Conservation (phyloP, 2,797 vertebrate species). For the Acanthis flammea region DNA sequence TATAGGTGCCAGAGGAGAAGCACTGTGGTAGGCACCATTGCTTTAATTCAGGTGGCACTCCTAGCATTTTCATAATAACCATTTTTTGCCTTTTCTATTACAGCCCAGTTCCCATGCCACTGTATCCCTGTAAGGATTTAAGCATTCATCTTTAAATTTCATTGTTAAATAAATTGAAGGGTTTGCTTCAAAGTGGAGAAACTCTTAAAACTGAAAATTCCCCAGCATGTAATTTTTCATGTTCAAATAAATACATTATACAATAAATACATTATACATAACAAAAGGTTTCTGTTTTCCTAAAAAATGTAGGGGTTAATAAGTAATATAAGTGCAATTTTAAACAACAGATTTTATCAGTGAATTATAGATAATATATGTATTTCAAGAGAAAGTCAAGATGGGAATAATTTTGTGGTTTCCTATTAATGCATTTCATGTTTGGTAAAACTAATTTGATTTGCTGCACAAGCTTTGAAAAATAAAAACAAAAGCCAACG, state of each 20-base stretch:
- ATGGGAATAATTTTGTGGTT: background rate
- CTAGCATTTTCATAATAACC: background rate
- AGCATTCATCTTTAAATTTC: background rate
- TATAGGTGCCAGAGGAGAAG: fast-evolving
- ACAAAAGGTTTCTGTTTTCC: background rate
- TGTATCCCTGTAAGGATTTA: background rate
- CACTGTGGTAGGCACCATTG: background rate
- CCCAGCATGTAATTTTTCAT: background rate
- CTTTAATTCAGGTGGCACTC: background rate
- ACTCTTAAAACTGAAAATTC: background rate
- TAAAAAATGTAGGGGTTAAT: background rate
- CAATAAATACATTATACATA: too few species aligned
- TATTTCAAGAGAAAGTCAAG: background rate
- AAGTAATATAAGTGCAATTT: background rate
- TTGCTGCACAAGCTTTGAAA: background rate
- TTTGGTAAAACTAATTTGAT: background rate
- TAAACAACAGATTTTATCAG: background rate
- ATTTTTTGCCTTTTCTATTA: background rate
- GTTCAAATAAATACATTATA: background rate
- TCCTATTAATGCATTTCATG: background rate
- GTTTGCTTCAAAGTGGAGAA: background rate
- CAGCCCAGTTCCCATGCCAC: background rate
- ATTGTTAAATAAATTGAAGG: background rate
- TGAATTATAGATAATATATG: background rate
- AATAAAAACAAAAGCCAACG: background rate